phyloP scores from a whole-genome alignment of 2,113 vertebrate genomes.

The Alectura lathami region DNA sequence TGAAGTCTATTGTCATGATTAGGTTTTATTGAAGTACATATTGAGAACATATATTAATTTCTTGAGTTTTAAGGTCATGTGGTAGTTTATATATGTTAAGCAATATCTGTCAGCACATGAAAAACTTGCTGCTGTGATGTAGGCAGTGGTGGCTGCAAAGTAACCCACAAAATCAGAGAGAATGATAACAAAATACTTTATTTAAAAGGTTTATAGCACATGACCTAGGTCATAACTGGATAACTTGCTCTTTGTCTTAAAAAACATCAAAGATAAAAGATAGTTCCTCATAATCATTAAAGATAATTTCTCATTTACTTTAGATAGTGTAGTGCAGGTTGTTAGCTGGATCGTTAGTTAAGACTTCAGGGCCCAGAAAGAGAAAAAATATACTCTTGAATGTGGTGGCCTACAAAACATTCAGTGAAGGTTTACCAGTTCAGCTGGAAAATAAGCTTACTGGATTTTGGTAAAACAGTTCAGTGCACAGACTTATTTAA shows the following conservation, averaged over 20 bases:
- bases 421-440: not conserved
- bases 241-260: not conserved
- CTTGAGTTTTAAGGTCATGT: not conserved
- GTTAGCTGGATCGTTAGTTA: not conserved
- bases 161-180: not conserved
- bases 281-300: not conserved
- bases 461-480: not conserved
- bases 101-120: not conserved
- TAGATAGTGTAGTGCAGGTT: not conserved
- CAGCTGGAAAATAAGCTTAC: not conserved
- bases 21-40: not conserved
- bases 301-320: not conserved
- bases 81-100: not conserved
- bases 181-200: not conserved
- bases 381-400: not conserved
- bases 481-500: not conserved
- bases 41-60: not conserved
- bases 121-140: not conserved
- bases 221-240: not conserved
- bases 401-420: not conserved
- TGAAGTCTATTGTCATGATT: not conserved
- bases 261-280: not conserved
- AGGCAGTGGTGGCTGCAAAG: not conserved
- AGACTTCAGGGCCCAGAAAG: not conserved
- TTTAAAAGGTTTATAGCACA: not conserved